Conservation (phyloP, 1,140 invertebrate genomes). For the roundworm (Caenorhabditis elegans) region WBcel235 BX284604.4:9732501-9733000, state of each 20-base stretch:
- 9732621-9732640: slow-evolving; percentile 48
- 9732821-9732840: slow-evolving; percentile 44
- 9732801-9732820: slow-evolving; percentile 80
- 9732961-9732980: not conserved
- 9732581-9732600: slow-evolving; percentile 2
- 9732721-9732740: too few relatives aligned
- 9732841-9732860: slow-evolving; percentile 48
- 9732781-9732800: slow-evolving; percentile 82
- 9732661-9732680: too few relatives aligned
- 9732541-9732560: slow-evolving; percentile 60
- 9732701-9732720: too few relatives aligned
- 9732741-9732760: too few relatives aligned
- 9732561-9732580: slow-evolving; percentile 34
- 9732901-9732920: not conserved
- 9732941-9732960: slow-evolving; percentile 3
- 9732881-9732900: slow-evolving; percentile 42
- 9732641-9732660: slow-evolving; percentile 75
- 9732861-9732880: slow-evolving; percentile 45
- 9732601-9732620: slow-evolving; percentile 40
- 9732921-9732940: not conserved
- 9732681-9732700: too few relatives aligned
- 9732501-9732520: slow-evolving; percentile 8
- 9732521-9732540: slow-evolving; percentile 60
- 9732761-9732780: too few relatives aligned
- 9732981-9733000: slow-evolving; percentile 1